Conservation (phyloP, 2,888 invertebrate genomes). For the Gastrophysa polygoni region DNA sequence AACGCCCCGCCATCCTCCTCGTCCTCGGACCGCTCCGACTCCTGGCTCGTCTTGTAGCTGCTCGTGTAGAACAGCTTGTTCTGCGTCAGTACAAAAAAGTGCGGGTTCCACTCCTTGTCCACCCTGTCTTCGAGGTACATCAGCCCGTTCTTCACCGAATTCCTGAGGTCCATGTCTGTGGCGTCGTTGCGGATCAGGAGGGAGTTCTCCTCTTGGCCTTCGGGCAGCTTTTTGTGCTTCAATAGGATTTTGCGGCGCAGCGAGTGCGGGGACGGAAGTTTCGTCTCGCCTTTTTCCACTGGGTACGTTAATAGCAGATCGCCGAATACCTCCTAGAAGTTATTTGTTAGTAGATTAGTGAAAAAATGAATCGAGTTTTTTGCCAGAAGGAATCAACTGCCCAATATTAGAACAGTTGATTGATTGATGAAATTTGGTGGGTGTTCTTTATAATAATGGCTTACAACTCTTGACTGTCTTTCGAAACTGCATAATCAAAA, state of each 20-base stretch:
- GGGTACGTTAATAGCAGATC: slow-evolving; percentile 82
- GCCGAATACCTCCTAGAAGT: slow-evolving; percentile 74
- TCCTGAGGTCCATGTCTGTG: slow-evolving; percentile 77
- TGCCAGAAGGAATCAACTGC: too few species aligned
- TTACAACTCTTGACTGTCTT: too few species aligned
- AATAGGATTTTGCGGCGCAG: slow-evolving; percentile 78
- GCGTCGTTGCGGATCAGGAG: slow-evolving; percentile 65
- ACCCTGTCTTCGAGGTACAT: slow-evolving; percentile 88
- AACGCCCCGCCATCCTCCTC: slow-evolving; percentile 56
- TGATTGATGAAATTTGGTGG: too few species aligned
- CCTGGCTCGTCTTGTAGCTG: slow-evolving; percentile 54
- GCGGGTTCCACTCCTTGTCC: slow-evolving; percentile 89
- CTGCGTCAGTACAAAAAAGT: slow-evolving; percentile 90
- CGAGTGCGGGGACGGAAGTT: slow-evolving; percentile 83
- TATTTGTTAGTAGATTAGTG: too few species aligned
- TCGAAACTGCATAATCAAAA: too few species aligned
- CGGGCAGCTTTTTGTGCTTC: slow-evolving; percentile 93
- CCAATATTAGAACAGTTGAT: too few species aligned
- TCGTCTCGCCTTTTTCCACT: slow-evolving; percentile 76
- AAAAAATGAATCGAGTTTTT: too few species aligned
- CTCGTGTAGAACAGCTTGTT: slow-evolving; percentile 89
- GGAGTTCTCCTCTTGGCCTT: slow-evolving; percentile 79
- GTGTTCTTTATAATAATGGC: too few species aligned
- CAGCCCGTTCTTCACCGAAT: slow-evolving; percentile 88
- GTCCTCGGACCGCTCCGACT: slow-evolving; percentile 54